phyloP scores from a whole-genome alignment of 2,888 invertebrate genomes.

The Anorthoa munda region DNA sequence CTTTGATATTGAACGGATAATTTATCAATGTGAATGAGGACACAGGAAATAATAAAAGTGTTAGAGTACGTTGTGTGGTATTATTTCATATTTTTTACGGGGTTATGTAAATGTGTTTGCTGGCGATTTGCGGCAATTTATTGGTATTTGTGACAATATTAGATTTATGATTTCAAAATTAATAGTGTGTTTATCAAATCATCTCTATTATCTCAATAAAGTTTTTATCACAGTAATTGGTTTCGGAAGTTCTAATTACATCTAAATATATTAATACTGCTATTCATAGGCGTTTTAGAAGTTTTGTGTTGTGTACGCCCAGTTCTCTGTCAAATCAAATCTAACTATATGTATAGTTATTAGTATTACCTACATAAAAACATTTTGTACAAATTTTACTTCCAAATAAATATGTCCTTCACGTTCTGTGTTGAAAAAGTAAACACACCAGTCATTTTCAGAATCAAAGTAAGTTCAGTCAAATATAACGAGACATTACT shows the following conservation, averaged over 20 bases:
- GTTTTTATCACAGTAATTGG: no score
- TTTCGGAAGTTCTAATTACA: no score
- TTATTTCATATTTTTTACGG: conserved; percentile 28
- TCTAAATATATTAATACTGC: no score
- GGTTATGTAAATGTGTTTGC: conserved; percentile 22
- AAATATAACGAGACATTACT: conserved; percentile 7
- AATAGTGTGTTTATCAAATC: background rate
- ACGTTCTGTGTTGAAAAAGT: no score
- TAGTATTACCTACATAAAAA: no score
- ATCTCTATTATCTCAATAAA: background rate
- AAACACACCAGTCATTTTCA: background rate
- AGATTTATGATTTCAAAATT: no score
- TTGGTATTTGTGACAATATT: background rate
- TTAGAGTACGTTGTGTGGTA: conserved; percentile 12
- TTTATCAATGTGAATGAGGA: conserved; percentile 48
- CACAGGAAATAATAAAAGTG: conserved; percentile 57
- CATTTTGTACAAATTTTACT: no score
- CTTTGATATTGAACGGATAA: conserved; percentile 58
- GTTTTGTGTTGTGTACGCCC: background rate
- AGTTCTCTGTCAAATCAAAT: no score
- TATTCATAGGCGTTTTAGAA: background rate
- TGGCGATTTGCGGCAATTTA: conserved; percentile 17
- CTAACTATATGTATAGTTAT: no score
- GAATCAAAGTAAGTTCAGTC: background rate
- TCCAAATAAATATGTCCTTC: no score